Evolutionary conservation across 2,113 vertebrate genomes (phyloP), one percentile per base, ranked within the genome.

Genomic region (Etheostoma spectabile): DNA sequence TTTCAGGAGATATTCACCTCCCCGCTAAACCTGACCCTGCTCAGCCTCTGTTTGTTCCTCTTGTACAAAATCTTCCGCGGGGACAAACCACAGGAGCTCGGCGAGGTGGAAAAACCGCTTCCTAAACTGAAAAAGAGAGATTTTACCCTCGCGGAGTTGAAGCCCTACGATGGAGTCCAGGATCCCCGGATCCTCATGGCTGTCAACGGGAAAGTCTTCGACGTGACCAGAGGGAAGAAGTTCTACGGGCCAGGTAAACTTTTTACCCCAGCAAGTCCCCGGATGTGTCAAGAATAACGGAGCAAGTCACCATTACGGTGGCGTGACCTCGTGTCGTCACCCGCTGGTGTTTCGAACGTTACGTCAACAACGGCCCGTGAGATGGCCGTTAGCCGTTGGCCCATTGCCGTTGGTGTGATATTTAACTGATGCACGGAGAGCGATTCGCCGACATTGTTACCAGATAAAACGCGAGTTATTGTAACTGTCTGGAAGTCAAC

Each of bases 161-260:
- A 95, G 66, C 90, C 91, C 30, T 99, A 95, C 89, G 96, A 99
- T 67, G 98, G 98, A 6, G 10, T 89, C 21, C 83, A 91, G 59
- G 85, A 98, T 24, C 96, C 96, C 1, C 93, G 96, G 71, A 99
- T 99, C 87, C 97, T 99, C 56, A 98, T 99, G 97, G 97, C 96
- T 82, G 92, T 99, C 85, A 98, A 96, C 69, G 96, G 96, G 45
- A 99, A 98, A 89, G 97, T 99, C 79, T 99, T 99, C 91, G 97
- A 99, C 90, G 97, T 99, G 73, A 98, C 96, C 27, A 90, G 96
- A 61, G 98, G 95, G 27, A 96, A 95, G 86, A 98, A 96, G 93
- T 99, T 99, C 91, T 99, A 99, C 90, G 98, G 98, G 14, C 97
- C 97, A 70, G 98, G 98, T 99, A 93, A 74, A n/a, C n/a, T 11